Evolutionary conservation across 2,113 vertebrate genomes (phyloP).

Genomic region (Octodon degus): DNA sequence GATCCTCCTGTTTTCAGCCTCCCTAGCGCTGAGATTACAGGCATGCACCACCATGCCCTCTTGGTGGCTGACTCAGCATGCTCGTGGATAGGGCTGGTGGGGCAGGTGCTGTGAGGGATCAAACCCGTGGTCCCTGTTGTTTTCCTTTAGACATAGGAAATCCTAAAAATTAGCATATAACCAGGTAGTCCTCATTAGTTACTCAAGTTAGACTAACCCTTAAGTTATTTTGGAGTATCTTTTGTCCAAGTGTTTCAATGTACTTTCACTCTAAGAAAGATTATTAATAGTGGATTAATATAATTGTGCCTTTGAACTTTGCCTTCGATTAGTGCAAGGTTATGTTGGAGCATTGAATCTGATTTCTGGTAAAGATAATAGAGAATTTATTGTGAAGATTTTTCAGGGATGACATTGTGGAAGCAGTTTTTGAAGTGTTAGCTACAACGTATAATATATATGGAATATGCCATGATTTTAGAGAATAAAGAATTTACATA

Average conservation of each 20-base stretch:
- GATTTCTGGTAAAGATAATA: background rate
- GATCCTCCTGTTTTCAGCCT: no score
- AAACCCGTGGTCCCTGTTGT: background rate
- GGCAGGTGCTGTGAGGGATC: no score
- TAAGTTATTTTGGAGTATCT: conserved; percentile 21
- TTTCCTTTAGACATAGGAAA: background rate
- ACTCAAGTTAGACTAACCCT: background rate
- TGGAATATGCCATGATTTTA: conserved; percentile 23
- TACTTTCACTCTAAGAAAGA: background rate
- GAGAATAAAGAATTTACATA: background rate
- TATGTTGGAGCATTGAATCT: background rate
- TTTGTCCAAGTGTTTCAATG: background rate
- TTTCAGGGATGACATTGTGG: background rate
- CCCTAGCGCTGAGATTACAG: no score
- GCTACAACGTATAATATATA: background rate
- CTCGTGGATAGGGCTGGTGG: no score
- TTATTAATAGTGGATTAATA: conserved; percentile 13
- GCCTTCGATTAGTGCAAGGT: conserved; percentile 8
- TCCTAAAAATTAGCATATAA: background rate
- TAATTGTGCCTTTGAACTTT: conserved; percentile 42
- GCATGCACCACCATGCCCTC: no score
- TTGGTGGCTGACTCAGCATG: no score
- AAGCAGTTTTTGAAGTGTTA: conserved; percentile 6
- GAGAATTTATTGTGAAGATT: background rate
- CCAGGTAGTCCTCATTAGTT: background rate